Evolutionary conservation across 2,888 invertebrate species (phyloP).

Genomic region (Sarcophaga rosellei): DNA sequence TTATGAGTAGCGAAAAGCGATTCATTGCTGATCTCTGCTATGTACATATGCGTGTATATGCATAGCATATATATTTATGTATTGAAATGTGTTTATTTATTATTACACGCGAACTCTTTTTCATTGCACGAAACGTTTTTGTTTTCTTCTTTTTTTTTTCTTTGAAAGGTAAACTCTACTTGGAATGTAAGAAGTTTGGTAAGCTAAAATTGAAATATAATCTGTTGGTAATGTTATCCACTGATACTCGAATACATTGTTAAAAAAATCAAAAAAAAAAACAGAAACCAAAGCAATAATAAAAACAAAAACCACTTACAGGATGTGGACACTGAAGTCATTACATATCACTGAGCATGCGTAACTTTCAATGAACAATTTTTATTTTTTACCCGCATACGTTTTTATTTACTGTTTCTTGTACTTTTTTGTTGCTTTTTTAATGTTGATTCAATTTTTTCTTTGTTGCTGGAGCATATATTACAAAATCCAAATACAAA

Average conservation of each 20-base stretch:
- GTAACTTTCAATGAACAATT: constrained; percentile 62
- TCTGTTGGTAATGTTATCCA: constrained; percentile 36
- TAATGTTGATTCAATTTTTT: constrained; percentile 5
- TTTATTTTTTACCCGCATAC: not conserved
- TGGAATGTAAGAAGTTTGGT: not conserved
- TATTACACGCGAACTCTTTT: not conserved
- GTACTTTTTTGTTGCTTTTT: not conserved
- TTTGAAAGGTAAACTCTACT: not conserved
- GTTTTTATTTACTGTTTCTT: not conserved
- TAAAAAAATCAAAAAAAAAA: not conserved
- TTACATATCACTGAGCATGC: constrained; percentile 64
- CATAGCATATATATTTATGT: no score
- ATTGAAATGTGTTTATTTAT: no score
- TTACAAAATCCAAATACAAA: constrained; percentile 29
- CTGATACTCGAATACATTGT: not conserved
- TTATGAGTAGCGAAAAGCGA: no score
- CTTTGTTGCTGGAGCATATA: not conserved
- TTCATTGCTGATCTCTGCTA: no score
- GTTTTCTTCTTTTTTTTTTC: no score
- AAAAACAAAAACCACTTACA: constrained; percentile 37
- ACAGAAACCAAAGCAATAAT: not conserved
- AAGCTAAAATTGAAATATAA: constrained; percentile 35
- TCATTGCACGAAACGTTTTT: not conserved
- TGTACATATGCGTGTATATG: no score
- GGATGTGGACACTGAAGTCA: constrained; percentile 64